These are phyloP conservation scores for Beris morrisii DNA, from an alignment of 2,888 invertebrate genomes.

Conservation along the genomic window DNA sequence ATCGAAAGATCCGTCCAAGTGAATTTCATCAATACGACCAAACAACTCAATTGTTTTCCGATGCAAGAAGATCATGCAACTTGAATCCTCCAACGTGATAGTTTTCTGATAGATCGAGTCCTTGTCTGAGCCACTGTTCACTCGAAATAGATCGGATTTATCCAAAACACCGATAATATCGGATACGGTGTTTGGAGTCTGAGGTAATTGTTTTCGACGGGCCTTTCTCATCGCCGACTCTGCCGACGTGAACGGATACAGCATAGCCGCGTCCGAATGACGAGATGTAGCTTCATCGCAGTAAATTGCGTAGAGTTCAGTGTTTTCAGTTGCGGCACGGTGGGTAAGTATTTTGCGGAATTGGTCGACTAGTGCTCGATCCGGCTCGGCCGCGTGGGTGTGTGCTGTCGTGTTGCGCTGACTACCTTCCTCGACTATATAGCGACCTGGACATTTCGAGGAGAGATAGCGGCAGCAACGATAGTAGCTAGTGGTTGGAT, in stretches of 20 bases:
- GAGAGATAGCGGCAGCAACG: conserved; percentile 44
- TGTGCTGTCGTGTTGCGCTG: conserved; percentile 42
- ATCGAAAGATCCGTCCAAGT: conserved; percentile 43
- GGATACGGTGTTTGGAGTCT: conserved; percentile 40
- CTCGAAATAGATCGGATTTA: conserved; percentile 42
- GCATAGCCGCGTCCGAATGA: conserved; percentile 44
- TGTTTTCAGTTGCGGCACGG: conserved; percentile 42
- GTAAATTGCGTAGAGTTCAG: conserved; percentile 43
- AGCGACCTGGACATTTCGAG: conserved; percentile 44
- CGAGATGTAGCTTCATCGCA: conserved; percentile 45
- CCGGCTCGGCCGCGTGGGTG: conserved; percentile 43
- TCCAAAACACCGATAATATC: conserved; percentile 43
- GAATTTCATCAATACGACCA: conserved; percentile 43
- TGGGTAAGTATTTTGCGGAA: conserved; percentile 45
- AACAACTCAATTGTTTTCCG: conserved; percentile 42
- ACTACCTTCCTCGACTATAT: conserved; percentile 42
- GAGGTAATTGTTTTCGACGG: conserved; percentile 43
- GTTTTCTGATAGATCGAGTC: conserved; percentile 45
- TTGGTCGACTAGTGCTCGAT: conserved; percentile 43
- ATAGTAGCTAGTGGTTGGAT: conserved; percentile 42
- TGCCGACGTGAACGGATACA: conserved; percentile 44
- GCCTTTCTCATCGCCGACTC: conserved; percentile 47
- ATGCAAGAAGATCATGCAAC: conserved; percentile 45
- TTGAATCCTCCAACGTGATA: conserved; percentile 39
- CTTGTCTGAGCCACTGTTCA: conserved; percentile 42